These are phyloP conservation scores for Syndactyla subalaris DNA, from an alignment of 2,797 vertebrate species.

Conservation along the genomic window DNA sequence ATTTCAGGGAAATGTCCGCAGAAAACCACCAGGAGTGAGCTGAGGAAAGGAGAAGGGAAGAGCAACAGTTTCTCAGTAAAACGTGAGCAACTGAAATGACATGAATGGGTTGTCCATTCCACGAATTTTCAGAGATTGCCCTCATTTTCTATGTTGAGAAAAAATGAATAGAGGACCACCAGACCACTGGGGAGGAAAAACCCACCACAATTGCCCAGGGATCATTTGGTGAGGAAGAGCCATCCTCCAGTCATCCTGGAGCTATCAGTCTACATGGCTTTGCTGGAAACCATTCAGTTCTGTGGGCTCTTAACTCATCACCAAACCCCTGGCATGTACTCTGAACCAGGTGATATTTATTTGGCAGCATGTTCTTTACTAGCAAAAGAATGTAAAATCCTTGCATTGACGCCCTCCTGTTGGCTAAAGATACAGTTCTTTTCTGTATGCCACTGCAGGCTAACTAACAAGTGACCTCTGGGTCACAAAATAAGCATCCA, in stretches of 20 bases:
- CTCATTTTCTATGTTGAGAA: not conserved
- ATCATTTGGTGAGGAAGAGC: not conserved
- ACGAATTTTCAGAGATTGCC: not conserved
- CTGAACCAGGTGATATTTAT: not conserved
- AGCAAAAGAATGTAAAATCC: not conserved
- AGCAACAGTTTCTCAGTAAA: not conserved
- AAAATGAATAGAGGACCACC: not conserved
- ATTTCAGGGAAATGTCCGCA: not conserved
- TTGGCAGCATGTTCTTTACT: not conserved
- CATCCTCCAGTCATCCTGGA: not conserved
- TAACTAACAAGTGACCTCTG: not conserved
- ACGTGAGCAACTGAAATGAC: not conserved
- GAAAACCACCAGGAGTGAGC: not conserved
- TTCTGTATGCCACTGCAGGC: not conserved
- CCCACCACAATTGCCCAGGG: not conserved
- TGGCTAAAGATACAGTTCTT: not conserved
- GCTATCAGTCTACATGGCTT: not conserved
- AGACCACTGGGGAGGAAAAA: not conserved
- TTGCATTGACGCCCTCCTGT: not conserved
- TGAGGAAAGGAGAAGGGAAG: not conserved
- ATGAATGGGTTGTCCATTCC: not conserved
- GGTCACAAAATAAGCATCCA: not conserved
- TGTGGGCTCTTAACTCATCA: not conserved
- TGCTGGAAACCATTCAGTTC: not conserved
- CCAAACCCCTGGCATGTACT: not conserved